Base-by-base conservation (phyloP, 2,113 vertebrate species). In the Symphodus melops region DNA sequence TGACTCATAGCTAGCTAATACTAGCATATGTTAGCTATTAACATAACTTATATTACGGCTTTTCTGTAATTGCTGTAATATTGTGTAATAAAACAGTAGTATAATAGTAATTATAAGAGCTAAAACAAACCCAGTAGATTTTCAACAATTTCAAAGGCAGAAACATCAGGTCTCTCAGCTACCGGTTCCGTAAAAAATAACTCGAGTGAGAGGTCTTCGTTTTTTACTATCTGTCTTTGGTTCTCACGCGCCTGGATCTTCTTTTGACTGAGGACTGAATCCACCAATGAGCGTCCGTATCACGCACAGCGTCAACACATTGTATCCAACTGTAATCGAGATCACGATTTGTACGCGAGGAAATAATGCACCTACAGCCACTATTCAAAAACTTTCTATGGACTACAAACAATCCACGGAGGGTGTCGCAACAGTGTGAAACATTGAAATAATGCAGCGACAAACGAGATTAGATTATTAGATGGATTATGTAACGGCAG, bases 391-490 rank as follows among this genome's bases (percentile, higher is more conserved):
- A 63, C 1, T 62, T 72, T 61, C 14, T 62, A 16, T 58, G 0
- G 1, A 17, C 51, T 33, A 16, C n/a, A 74, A 68, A 77, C 49
- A 61, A 0, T 28, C 16, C 9, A 25, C 16, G 23, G 4, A 9
- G 49, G 52, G 23, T 61, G 16, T 58, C 60, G 57, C 8, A 71
- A 66, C 33, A 44, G 41, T 16, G n/a, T 8, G 8, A 3, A 16
- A 54, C 3, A 41, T 9, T 51, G 13, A 68, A 13, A 46, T n/a
- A 33, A 52, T 14, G 25, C 25, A 60, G 55, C 21, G 68, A 3
- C 60, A 28, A 23, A 2, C 66, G 3, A 77, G 54, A 85, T 77
- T 57, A 64, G 39, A 80, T 70, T 80, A 46, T 56, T 20, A n/a
- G 0, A 39, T 16, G 7, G 23, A 44, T 68, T 12, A 55, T 52